Evolutionary conservation across 2,113 vertebrate genomes (phyloP), one percentile per base, ranked within the genome.

Genomic region (Oceanites oceanicus): DNA sequence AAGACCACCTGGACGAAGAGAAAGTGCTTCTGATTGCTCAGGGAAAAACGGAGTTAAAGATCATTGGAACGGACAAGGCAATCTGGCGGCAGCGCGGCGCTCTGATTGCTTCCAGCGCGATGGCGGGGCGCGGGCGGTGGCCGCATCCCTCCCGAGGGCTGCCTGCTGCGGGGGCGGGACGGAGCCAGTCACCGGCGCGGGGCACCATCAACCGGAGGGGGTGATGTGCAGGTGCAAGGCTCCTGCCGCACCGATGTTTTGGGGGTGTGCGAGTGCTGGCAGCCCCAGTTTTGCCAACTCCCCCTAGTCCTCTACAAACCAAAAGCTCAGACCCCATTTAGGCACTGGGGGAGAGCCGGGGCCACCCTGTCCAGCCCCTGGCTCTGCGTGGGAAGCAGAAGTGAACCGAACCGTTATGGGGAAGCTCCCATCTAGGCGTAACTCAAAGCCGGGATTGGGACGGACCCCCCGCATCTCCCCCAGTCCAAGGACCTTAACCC

Each of bases 41-140:
- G 77, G 87, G 67, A 36, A 84, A 94, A 88, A 4, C 9, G 42
- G 90, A 93, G 73, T 88, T 95, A 94, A 95, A 81, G 95, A 78
- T 97, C 95, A 97, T 97, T 82, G 90, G 94, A 96, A 97, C 2
- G 75, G 97, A 97, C 97, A 97, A 58, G 96, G 97, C 96, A 97
- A 96, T 96, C 96, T 96, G 96, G 87, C 16, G 4, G 97, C 92
- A 21, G 89, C 26, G 1, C 8, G 10, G 73, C 2, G 40, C 78
- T 4, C 6, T 73, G 91, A 96, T 95, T 86, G 94, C 95, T 63
- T 67, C 83, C 90, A 45, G 81, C 25, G 7, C 32, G 6, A 9
- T 5, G 44, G 19, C 9, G 84, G 92, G 71, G 45, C 9, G 27
- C 52, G 36, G 79, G 62, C 7, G 13, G 44, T 1, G 59, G 58